Conservation (phyloP, 2,797 vertebrate genomes). For the Pangasius djambal region DNA sequence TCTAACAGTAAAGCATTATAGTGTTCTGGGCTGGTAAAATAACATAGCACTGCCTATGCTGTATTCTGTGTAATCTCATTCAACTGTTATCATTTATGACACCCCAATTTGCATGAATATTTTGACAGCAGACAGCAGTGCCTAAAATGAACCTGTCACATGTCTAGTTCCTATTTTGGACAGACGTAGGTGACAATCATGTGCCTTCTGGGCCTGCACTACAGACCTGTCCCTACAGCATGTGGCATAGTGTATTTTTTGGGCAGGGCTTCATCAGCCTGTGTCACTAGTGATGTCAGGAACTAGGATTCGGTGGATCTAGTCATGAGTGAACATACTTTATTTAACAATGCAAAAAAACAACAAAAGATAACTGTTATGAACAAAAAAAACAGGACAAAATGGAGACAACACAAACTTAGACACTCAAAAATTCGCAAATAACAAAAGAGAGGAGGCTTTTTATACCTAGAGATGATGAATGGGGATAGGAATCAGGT, state of each 20-base stretch:
- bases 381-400: neutral
- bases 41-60: neutral
- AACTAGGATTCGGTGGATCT: neutral
- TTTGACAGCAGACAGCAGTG: neutral
- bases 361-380: neutral
- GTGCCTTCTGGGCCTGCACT: neutral
- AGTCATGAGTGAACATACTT: neutral
- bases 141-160: no score
- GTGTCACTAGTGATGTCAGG: neutral
- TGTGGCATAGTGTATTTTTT: neutral
- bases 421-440: neutral
- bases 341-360: neutral
- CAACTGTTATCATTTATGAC: neutral
- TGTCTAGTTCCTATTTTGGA: no score
- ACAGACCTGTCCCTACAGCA: neutral
- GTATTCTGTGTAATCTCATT: neutral
- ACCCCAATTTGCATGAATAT: no score
- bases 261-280: neutral
- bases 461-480: no score
- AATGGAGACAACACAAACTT: neutral
- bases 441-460: neutral
- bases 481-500: no score
- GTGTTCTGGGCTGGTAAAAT: no score
- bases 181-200: neutral
- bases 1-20: neutral